Percentiles rank a stretch among this genome's conserved stretches.
phyloP scores from a whole-genome alignment of 2,113 vertebrate genomes.

The Nannobrachium achirus region DNA sequence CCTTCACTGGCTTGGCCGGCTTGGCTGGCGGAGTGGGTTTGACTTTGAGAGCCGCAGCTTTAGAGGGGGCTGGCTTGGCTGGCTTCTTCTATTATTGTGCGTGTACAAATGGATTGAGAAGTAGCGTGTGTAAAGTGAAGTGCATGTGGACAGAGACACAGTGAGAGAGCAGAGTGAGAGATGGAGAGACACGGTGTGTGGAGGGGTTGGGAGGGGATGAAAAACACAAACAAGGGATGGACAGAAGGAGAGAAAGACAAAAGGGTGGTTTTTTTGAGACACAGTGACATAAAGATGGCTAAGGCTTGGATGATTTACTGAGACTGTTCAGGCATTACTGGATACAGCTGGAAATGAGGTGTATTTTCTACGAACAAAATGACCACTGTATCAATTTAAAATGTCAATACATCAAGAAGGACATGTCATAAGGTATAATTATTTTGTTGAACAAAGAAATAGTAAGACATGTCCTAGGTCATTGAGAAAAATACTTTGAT shows the following conservation, averaged over 20 bases:
- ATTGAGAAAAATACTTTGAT: background rate
- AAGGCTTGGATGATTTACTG: slow-evolving; percentile 75
- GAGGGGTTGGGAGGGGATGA: slow-evolving; percentile 72
- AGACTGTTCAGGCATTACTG: slow-evolving; percentile 82
- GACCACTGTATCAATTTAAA: slow-evolving; percentile 1
- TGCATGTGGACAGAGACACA: slow-evolving; percentile 54
- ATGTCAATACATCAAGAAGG: background rate
- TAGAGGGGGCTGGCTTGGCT: slow-evolving; percentile 56
- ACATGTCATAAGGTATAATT: background rate
- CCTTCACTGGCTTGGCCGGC: slow-evolving; percentile 57
- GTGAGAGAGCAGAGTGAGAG: slow-evolving; percentile 32
- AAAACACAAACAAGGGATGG: slow-evolving; percentile 77
- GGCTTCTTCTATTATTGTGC: slow-evolving; percentile 70
- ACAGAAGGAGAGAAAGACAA: slow-evolving; percentile 77
- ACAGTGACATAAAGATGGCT: slow-evolving; percentile 80
- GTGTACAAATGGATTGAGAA: slow-evolving; percentile 57
- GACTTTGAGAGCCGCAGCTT: slow-evolving; percentile 57
- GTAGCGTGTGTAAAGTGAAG: slow-evolving; percentile 55
- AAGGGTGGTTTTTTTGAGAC: slow-evolving; percentile 80
- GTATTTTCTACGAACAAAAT: background rate
- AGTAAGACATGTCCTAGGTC: background rate
- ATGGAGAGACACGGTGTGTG: slow-evolving; percentile 42
- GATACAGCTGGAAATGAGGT: slow-evolving; percentile 67
- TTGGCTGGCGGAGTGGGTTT: slow-evolving; percentile 65
- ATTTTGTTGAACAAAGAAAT: background rate